These are phyloP conservation scores for Geophilus truncorum DNA, from an alignment of 2,888 invertebrate genomes.

Conservation along the genomic window DNA sequence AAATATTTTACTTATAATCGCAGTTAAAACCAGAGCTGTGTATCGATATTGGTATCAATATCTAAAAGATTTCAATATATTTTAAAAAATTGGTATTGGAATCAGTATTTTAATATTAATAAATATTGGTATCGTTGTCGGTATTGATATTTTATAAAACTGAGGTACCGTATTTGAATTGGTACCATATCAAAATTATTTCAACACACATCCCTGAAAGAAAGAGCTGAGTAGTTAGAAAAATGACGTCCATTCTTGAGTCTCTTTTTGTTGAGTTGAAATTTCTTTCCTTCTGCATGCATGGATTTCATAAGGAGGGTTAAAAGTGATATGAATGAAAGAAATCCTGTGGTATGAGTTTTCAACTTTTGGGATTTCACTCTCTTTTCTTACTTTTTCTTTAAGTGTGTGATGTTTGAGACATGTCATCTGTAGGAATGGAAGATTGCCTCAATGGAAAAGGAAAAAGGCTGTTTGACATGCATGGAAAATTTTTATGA, in stretches of 20 bases:
- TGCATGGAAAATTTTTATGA: background rate
- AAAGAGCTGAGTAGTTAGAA: no score
- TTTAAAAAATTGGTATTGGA: no score
- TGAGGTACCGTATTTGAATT: no score
- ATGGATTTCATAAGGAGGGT: background rate
- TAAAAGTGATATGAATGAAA: background rate
- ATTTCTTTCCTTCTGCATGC: background rate
- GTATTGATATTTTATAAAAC: no score
- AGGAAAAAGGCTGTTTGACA: background rate
- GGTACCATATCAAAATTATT: no score
- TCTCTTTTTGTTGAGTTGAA: background rate
- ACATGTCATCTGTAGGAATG: background rate
- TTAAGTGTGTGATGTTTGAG: background rate
- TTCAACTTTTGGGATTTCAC: background rate
- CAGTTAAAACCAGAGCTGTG: no score
- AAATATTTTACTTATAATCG: no score
- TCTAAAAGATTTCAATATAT: no score
- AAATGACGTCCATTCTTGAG: background rate
- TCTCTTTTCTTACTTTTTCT: background rate
- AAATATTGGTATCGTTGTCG: no score
- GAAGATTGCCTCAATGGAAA: background rate
- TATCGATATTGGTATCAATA: no score
- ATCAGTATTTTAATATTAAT: no score
- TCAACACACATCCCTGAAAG: no score
- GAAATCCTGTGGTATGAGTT: background rate